Evolutionary conservation across 2,888 invertebrate species (phyloP), one percentile per base, ranked within the genome.

Genomic region (Cylloceria caligata): DNA sequence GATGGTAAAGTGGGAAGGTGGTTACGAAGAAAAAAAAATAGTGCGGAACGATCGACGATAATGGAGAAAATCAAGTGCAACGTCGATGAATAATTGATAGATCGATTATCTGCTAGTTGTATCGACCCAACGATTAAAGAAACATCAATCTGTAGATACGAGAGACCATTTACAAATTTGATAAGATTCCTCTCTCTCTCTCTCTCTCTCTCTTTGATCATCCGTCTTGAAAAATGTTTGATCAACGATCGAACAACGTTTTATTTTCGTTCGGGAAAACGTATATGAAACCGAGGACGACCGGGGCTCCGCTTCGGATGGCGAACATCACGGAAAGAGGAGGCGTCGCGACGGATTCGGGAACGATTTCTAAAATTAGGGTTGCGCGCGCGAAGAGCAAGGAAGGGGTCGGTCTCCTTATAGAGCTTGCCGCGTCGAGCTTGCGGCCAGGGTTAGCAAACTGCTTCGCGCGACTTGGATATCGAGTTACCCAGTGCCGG

Each of bases 341-440:
- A 84, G 80, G 83, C 79, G 85, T 83, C 71, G 83, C 83, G 86
- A 78, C 80, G 81, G 82, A 62, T 36, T 64, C 39, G 86, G 83
- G 86, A 81, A 79, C 85, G 79, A 84, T 80, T 85, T 88, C 91
- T 92, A 92, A 90, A 92, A 92, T 92, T 92, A 92, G 92, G 87
- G 87, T 81, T 86, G 88, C 81, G 62, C 52, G 74, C 42, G 67
- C 21, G 34, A 55, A 69, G 52, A 64, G 72, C 36, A 62, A 62
- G 72, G 55, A 68, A 79, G 85, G 74, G 45, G 80, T 78, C 73
- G 83, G 75, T 83, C 85, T 85, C 85, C 85, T 85, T 85, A 83
- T 85, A 85, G 83, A 85, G 85, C 85, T 83, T 84, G 83, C 72
- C 77, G 84, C 87, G 88, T 84, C 85, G 89, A 88, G 90, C 88